phyloP scores from a whole-genome alignment of 53 echinoderm and acorn worm species.

The Mesocentrotus franciscanus region DNA sequence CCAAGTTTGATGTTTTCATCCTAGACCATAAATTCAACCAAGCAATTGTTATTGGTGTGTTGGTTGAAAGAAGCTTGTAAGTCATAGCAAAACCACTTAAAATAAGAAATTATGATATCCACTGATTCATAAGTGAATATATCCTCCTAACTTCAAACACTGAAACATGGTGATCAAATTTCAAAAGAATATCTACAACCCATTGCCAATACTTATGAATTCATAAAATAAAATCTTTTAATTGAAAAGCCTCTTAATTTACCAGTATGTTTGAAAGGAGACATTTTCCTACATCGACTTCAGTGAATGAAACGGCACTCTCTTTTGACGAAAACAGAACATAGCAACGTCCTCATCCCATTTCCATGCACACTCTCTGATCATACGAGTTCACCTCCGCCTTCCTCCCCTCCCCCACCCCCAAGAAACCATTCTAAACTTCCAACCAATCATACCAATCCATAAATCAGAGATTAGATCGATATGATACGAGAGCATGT shows the following conservation, averaged over 20 bases:
- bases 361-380: not conserved
- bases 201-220: not conserved
- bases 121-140: not conserved
- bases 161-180: too few relatives aligned
- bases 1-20: not conserved
- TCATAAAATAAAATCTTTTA: not conserved
- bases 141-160: not conserved
- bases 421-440: conserved; percentile 37
- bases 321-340: not conserved
- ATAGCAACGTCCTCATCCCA: not conserved
- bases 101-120: not conserved
- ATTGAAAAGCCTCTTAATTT: not conserved
- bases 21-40: not conserved
- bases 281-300: not conserved
- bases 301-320: not conserved
- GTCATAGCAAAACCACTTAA: not conserved
- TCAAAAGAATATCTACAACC: not conserved
- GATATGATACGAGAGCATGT: not conserved
- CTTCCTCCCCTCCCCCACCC: not conserved
- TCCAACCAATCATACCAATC: conserved; percentile 45
- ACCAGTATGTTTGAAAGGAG: not conserved
- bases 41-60: not conserved
- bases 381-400: not conserved
- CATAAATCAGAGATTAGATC: conserved; percentile 19
- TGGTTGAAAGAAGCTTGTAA: not conserved